phyloP scores from a whole-genome alignment of 1,140 invertebrate species.

The Gyrodactylus salaris region DNA sequence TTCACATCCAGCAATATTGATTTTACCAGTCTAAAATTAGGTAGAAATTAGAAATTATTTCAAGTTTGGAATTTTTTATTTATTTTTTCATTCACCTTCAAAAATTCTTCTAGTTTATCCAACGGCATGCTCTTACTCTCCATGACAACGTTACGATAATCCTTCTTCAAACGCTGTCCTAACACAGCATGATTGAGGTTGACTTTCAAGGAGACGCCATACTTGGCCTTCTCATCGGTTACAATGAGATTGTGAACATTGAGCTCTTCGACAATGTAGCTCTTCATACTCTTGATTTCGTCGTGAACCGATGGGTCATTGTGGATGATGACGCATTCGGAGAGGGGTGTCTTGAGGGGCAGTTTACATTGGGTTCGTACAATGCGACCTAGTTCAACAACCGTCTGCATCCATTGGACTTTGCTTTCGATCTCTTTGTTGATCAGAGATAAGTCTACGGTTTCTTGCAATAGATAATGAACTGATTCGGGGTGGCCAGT shows the following conservation, averaged over 20 bases:
- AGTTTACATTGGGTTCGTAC: constrained; percentile 62
- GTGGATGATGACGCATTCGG: constrained; percentile 70
- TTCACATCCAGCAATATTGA: constrained; percentile 2
- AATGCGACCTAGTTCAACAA: constrained; percentile 67
- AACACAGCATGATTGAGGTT: constrained; percentile 62
- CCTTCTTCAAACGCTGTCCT: constrained; percentile 25
- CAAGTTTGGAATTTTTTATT: too few relatives aligned
- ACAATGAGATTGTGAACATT: constrained; percentile 58
- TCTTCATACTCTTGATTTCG: constrained; percentile 43
- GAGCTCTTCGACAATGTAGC: constrained; percentile 62
- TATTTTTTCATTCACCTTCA: too few relatives aligned
- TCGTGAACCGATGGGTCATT: constrained; percentile 38
- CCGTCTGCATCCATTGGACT: constrained; percentile 59
- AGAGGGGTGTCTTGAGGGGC: constrained; percentile 75
- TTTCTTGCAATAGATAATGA: constrained; percentile 6
- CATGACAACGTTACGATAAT: constrained; percentile 3
- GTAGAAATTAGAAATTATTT: too few relatives aligned
- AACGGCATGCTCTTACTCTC: background rate
- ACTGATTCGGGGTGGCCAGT: background rate
- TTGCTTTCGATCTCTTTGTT: constrained; percentile 51
- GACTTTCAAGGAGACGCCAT: constrained; percentile 58
- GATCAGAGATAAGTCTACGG: constrained; percentile 31
- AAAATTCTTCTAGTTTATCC: background rate
- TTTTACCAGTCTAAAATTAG: background rate
- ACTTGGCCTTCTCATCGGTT: constrained; percentile 59